Evolutionary conservation across 1,140 invertebrate species (phyloP).

Genomic region (Cydia fagiglandana): DNA sequence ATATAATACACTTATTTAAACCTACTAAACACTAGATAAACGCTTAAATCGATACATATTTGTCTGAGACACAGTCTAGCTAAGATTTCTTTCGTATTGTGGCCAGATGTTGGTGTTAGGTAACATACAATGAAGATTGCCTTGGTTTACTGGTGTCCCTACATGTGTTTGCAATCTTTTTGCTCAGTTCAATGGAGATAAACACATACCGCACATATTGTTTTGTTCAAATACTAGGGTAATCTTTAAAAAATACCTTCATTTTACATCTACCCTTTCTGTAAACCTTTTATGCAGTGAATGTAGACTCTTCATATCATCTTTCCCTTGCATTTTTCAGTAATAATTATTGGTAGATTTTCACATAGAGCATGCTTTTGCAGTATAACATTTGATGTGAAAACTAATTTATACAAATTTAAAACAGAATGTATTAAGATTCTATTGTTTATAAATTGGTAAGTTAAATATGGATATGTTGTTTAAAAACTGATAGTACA

Average conservation of each 20-base stretch:
- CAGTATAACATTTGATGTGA: not conserved
- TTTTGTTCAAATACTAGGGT: slow-evolving; percentile 19
- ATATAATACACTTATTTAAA: not conserved
- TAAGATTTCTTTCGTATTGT: slow-evolving; percentile 5
- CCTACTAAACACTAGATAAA: not conserved
- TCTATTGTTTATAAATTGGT: not conserved
- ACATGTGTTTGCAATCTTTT: slow-evolving; percentile 22
- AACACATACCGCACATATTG: not conserved
- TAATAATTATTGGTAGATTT: not conserved
- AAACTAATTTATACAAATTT: not conserved
- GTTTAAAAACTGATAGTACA: slow-evolving; percentile 1
- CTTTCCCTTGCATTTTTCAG: not conserved
- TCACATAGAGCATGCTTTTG: not conserved
- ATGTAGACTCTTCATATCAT: not conserved
- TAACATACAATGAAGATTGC: slow-evolving; percentile 29
- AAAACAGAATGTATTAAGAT: not conserved
- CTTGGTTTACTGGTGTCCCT: slow-evolving; percentile 18
- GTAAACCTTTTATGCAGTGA: not conserved
- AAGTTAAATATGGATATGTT: not conserved
- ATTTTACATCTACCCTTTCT: slow-evolving; percentile 20
- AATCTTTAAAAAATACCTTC: not conserved
- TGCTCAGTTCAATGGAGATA: slow-evolving; percentile 3
- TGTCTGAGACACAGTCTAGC: not conserved
- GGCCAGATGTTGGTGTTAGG: slow-evolving; percentile 25
- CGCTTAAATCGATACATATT: not conserved